A percentile compares a stretch with the other conserved stretches of the same genome.
phyloP scores from a whole-genome alignment of 53 echinoderm and acorn worm genomes.

The Echinarachnius parma region DNA sequence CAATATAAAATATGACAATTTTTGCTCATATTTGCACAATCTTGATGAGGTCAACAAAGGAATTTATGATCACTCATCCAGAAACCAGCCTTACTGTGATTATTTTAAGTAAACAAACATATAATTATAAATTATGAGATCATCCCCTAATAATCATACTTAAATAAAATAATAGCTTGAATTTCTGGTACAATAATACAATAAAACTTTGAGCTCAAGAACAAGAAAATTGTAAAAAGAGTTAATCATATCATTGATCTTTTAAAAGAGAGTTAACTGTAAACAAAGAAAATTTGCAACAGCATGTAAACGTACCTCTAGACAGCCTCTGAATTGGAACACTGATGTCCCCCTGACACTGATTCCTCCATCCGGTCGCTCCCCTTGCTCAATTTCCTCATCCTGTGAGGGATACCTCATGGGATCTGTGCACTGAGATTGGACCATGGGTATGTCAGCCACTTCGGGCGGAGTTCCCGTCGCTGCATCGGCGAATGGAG shows the following conservation, averaged over 20 bases:
- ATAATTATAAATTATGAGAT: no score
- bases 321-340: slow-evolving; percentile 32
- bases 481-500: slow-evolving; percentile 74
- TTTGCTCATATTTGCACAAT: no score
- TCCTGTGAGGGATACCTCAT: slow-evolving; percentile 6
- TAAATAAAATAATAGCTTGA: no score
- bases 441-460: slow-evolving; percentile 58
- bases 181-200: no score
- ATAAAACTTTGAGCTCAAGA: neutral
- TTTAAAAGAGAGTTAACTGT: neutral
- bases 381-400: neutral
- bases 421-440: slow-evolving; percentile 63
- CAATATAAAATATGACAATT: no score
- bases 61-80: no score
- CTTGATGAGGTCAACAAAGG: no score
- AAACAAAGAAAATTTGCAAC: neutral
- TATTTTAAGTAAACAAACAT: no score
- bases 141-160: no score
- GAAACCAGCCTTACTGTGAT: no score
- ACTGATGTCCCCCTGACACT: neutral
- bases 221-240: neutral
- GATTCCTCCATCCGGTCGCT: neutral
- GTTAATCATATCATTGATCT: neutral
- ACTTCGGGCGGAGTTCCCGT: slow-evolving; percentile 66
- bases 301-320: slow-evolving; percentile 7